Conservation (phyloP, 2,888 invertebrate species). For the Autographa pulchrina region DNA sequence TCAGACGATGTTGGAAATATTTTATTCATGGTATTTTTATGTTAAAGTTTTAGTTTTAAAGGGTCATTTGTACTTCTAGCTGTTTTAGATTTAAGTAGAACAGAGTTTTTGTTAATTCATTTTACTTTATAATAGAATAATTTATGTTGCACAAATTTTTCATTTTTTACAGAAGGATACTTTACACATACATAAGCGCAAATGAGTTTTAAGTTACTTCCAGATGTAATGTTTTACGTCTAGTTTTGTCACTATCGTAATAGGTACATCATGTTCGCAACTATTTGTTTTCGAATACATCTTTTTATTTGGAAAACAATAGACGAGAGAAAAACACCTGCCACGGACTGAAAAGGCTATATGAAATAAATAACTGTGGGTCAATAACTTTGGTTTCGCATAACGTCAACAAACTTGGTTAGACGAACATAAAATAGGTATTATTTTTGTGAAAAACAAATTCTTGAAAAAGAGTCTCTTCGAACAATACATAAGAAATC, state of each 20-base stretch:
- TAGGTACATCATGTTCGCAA: too few relatives aligned
- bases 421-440: constrained; percentile 27
- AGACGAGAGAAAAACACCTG: not conserved
- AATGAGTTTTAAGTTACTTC: too few relatives aligned
- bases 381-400: constrained; percentile 31
- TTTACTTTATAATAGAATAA: not conserved
- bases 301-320: not conserved
- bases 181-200: too few relatives aligned
- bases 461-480: constrained; percentile 26
- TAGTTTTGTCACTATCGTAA: not conserved
- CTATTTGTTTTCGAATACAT: not conserved
- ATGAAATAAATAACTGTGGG: constrained; percentile 8
- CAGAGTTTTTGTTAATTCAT: not conserved
- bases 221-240: not conserved
- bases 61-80: constrained; percentile 1
- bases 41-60: constrained; percentile 3
- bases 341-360: not conserved
- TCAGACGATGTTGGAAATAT: constrained; percentile 29
- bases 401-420: constrained; percentile 41
- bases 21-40: constrained; percentile 34
- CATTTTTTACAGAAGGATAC: too few relatives aligned
- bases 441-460: constrained; percentile 38
- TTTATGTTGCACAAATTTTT: too few relatives aligned
- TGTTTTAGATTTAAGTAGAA: not conserved
- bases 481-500: constrained; percentile 36